These are phyloP conservation scores for Drosophila melanosoma DNA, from an alignment of 2,888 invertebrate genomes.

Conservation along the genomic window DNA sequence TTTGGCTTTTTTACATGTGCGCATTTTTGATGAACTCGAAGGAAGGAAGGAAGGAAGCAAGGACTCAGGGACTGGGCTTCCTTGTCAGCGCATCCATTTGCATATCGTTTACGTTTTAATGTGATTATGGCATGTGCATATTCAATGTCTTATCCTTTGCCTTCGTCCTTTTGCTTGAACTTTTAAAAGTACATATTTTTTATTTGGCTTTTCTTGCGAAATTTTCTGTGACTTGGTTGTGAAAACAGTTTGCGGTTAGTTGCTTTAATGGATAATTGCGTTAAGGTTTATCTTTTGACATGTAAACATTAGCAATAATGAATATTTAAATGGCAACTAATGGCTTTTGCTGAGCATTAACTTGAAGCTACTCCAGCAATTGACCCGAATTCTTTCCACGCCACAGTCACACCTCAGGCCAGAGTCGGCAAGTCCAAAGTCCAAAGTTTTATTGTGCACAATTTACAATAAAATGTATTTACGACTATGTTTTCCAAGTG, in stretches of 20 bases:
- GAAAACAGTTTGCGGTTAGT: slow-evolving; percentile 55
- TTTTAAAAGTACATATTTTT: slow-evolving; percentile 59
- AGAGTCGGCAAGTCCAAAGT: neutral
- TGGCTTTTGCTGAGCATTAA: slow-evolving; percentile 36
- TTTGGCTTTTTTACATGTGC: slow-evolving; percentile 48
- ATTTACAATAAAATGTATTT: slow-evolving; percentile 79
- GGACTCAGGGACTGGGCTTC: slow-evolving; percentile 52
- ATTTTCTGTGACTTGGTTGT: slow-evolving; percentile 10
- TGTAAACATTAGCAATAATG: slow-evolving; percentile 58
- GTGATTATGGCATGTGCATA: slow-evolving; percentile 81
- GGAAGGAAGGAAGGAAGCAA: neutral
- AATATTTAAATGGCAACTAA: slow-evolving; percentile 65
- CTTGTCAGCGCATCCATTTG: slow-evolving; percentile 79
- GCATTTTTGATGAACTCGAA: slow-evolving; percentile 76
- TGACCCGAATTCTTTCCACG: slow-evolving; percentile 37
- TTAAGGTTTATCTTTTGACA: slow-evolving; percentile 26
- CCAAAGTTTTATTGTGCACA: slow-evolving; percentile 58
- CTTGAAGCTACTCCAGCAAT: slow-evolving; percentile 38
- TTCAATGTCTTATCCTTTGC: slow-evolving; percentile 64
- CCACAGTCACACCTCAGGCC: slow-evolving; percentile 36
- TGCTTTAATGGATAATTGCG: slow-evolving; percentile 50
- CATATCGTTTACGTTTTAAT: slow-evolving; percentile 81
- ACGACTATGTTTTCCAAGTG: slow-evolving; percentile 75
- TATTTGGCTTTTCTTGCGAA: slow-evolving; percentile 51
- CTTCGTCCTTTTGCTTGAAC: slow-evolving; percentile 35